Base-by-base conservation (phyloP, 2,888 invertebrate species). In the Nemotelus pantherinus region DNA sequence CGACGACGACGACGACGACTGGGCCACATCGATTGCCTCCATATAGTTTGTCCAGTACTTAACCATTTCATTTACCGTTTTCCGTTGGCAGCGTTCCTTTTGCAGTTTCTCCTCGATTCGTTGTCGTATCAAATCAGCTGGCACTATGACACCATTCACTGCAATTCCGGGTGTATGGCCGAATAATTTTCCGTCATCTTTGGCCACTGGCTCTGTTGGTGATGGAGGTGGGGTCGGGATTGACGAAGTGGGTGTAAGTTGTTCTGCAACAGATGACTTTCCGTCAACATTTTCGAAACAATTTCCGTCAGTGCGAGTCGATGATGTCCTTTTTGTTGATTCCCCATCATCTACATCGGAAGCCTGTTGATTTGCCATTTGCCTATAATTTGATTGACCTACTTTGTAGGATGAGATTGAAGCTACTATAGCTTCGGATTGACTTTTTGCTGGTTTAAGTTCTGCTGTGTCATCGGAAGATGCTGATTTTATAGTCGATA, bases 281-380 rank as follows among this genome's bases (percentile, higher is more conserved):
- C 50, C 39, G 53, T 45, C 65, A 65, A 43, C 64, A 53, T 63
- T 74, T 74, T 60, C 60, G 10, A 63, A 74, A 65, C 43, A 64
- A 76, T 76, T 76, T 76, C 76, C 76, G 76, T 25, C 47, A 72
- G 45, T 65, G 53, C 55, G 68, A 43, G n/a, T n/a, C 58, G 39
- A 45, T 48, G 43, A 55, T 58, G 65, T 76, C 53, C 67, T 53
- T 45, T 45, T 39, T 25, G 53, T 57, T 48, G 50, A 68, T 67
- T 64, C 75, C 7, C 70, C 64, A 57, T 77, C 76, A 64, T 47
- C 58, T 39, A 25, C 65, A 57, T 70, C 75, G 71, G 76, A 77
- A 58, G 75, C 77, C 77, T 79, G 79, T 79, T 79, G 77, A 77
- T 77, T 79, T 78, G 55, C 48, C 72, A 79, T 79, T 79, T 77